Evolutionary conservation across 2,888 invertebrate genomes (phyloP).

Genomic region (Heliconius hortense): DNA sequence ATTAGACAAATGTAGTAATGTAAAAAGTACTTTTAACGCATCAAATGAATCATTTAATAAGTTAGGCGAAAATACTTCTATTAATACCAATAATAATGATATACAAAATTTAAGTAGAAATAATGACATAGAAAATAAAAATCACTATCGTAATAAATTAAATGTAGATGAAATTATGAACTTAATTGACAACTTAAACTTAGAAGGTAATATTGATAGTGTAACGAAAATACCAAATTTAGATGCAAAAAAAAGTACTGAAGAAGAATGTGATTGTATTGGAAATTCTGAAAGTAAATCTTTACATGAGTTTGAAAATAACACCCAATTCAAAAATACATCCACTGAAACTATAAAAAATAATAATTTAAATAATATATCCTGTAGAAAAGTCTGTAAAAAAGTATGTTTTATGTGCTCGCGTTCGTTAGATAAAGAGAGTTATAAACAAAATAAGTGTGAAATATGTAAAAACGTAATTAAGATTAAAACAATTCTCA

Average conservation of each 20-base stretch:
- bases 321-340: not conserved
- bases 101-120: not conserved
- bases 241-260: not conserved
- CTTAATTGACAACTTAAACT: slow-evolving; percentile 48
- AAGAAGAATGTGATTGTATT: not conserved
- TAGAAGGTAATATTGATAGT: slow-evolving; percentile 46
- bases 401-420: slow-evolving; percentile 12
- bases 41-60: not conserved
- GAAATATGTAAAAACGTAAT: slow-evolving; percentile 4
- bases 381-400: not conserved
- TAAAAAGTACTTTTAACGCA: not conserved
- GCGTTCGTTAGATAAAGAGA: not conserved
- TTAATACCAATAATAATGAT: not conserved
- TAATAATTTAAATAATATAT: not conserved
- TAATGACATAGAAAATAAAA: not conserved
- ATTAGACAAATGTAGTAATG: slow-evolving; percentile 40
- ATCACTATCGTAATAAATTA: slow-evolving; percentile 38
- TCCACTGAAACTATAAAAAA: not conserved
- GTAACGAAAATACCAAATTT: slow-evolving; percentile 41
- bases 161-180: slow-evolving; percentile 50
- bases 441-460: slow-evolving; percentile 3
- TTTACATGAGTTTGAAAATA: not conserved
- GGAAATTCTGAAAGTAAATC: not conserved
- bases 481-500: not conserved
- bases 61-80: not conserved